Conservation (phyloP, 64 coral and sea anemone species). For the Stichodactyla helianthus region DNA sequence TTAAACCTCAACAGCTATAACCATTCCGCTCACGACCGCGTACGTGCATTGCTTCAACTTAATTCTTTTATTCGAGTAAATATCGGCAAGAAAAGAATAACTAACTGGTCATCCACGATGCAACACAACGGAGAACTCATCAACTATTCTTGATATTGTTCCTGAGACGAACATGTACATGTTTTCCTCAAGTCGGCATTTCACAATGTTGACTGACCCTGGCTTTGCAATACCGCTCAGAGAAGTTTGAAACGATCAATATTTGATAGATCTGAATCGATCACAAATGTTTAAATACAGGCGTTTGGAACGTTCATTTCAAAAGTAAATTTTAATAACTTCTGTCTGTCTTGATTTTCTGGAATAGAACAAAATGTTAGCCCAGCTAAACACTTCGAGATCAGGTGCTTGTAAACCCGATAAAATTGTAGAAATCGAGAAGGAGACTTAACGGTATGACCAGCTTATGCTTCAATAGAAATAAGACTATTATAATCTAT, state of each 20-base stretch:
- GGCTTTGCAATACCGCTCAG: no score
- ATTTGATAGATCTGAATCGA: not conserved
- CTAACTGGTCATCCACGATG: conserved; percentile 59
- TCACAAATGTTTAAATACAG: not conserved
- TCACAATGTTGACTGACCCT: not conserved
- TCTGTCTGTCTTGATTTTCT: not conserved
- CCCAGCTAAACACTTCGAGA: not conserved
- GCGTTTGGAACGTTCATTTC: not conserved
- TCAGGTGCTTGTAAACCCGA: not conserved
- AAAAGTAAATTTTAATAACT: not conserved
- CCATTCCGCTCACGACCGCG: no score
- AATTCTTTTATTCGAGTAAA: conserved; percentile 41
- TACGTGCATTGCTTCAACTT: conserved; percentile 51
- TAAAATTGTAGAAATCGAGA: not conserved
- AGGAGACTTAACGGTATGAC: no score
- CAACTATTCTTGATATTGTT: conserved; percentile 37
- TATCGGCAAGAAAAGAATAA: conserved; percentile 34
- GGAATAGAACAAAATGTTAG: not conserved
- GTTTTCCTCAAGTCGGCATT: not conserved
- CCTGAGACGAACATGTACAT: not conserved
- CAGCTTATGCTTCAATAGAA: no score
- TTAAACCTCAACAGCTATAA: no score
- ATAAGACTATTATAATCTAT: no score
- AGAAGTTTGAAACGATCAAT: not conserved
- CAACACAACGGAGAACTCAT: conserved; percentile 56